Base-by-base conservation (phyloP, 2,113 vertebrate genomes). In the Setophaga kirtlandii region DNA sequence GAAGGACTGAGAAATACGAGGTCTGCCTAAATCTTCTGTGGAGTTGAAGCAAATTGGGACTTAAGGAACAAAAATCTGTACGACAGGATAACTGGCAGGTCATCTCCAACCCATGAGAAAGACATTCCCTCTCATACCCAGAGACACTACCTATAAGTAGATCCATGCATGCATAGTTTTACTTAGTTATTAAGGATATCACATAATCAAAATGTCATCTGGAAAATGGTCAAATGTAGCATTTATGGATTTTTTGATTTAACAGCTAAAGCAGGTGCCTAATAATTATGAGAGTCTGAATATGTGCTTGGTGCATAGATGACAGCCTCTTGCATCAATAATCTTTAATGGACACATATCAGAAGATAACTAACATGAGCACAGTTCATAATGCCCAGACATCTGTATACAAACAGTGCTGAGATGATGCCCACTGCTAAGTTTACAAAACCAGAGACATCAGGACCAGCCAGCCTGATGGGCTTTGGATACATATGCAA, bases 161-260 rank as follows among this genome's bases (percentile, higher is more conserved):
- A 68, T 71, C 21, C 24, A 41, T 12, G 6, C 0, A 27, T 70
- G 42, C 15, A n/a, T 19, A 6, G 4, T 42, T 89, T 91, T 65
- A 42, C 18, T 81, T 53, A 19, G 6, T 9, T 50, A 25, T 62
- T 65, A 68, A 23, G 15, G 13, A 12, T 33, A 77, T 23, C 8
- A 5, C 16, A 27, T 19, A 74, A 64, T 31, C 23, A 90, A 86
- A 64, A 37, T 14, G 13, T 49, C 37, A 55, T 42, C 37, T 80
- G 50, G 53, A 58, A 91, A 87, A 87, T 47, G 19, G 11, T 50
- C 13, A 81, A 78, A 27, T 55, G 33, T 6, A 70, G 2, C 5
- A 67, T 78, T 93, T 83, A 47, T 52, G 33, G 39, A 70, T 46
- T 81, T 81, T 81, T 70, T 67, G 5, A 46, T 83, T 83, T 81